phyloP scores from a whole-genome alignment of 2,888 invertebrate species.

The Empis stercorea region DNA sequence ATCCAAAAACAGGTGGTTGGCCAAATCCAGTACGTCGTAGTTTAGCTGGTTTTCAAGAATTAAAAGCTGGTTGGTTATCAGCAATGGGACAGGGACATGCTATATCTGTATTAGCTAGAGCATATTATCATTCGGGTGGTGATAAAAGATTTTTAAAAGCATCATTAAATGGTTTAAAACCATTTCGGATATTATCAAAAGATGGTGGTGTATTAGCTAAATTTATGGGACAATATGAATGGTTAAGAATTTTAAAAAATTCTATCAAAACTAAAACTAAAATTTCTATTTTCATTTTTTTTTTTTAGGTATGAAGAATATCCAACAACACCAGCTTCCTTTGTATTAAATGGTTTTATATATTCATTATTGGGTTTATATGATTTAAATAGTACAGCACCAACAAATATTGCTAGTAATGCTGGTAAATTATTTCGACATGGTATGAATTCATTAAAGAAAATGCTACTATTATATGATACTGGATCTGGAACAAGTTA shows the following conservation, averaged over 20 bases:
- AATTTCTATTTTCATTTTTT: constrained; percentile 26
- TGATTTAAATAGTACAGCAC: constrained; percentile 76
- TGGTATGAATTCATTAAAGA: constrained; percentile 77
- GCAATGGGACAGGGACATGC: constrained; percentile 99
- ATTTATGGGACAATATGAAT: constrained; percentile 75
- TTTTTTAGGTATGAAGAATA: constrained; percentile 85
- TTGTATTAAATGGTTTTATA: constrained; percentile 97
- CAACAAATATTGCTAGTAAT: constrained; percentile 52
- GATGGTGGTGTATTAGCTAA: constrained; percentile 73
- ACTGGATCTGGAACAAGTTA: constrained; percentile 93
- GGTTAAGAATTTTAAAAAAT: no score
- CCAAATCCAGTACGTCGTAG: constrained; percentile 73
- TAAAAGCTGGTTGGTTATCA: constrained; percentile 87
- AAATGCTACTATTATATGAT: constrained; percentile 80
- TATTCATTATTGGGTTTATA: constrained; percentile 92
- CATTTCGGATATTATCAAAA: constrained; percentile 59
- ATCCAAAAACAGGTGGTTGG: constrained; percentile 80
- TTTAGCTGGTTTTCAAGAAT: constrained; percentile 59
- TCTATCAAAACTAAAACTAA: no score
- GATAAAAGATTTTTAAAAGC: constrained; percentile 64
- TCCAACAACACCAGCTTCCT: constrained; percentile 87
- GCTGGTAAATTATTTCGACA: constrained; percentile 67
- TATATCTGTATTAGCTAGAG: constrained; percentile 85
- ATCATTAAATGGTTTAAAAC: constrained; percentile 65
- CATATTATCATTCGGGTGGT: constrained; percentile 70